phyloP scores from a whole-genome alignment of 1,140 invertebrate genomes.

The Scaptomyza hsui region DNA sequence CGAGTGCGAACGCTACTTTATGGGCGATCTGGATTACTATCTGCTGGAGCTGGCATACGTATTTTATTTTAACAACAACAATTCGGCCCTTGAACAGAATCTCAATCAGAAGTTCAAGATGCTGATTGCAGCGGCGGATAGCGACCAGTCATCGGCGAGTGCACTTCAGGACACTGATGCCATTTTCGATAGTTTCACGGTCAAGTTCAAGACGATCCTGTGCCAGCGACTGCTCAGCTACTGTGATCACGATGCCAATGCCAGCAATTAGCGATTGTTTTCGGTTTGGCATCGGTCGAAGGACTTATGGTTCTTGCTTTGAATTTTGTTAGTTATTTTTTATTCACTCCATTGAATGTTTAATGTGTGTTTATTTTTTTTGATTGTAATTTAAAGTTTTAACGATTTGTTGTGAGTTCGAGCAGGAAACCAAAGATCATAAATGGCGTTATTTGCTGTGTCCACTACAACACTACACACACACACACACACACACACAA shows the following conservation, averaged over 20 bases:
- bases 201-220: constrained; percentile 82
- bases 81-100: constrained; percentile 78
- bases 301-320: constrained; percentile 49
- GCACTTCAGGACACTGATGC: constrained; percentile 72
- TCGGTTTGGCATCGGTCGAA: constrained; percentile 20
- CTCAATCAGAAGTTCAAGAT: constrained; percentile 80
- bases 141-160: constrained; percentile 39
- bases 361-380: constrained; percentile 39
- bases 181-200: constrained; percentile 80
- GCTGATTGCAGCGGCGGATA: constrained; percentile 65
- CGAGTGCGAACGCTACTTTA: constrained; percentile 78
- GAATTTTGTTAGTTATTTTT: constrained; percentile 38
- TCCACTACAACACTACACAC: constrained; percentile 16
- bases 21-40: constrained; percentile 82
- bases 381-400: constrained; percentile 28
- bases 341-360: constrained; percentile 41
- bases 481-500: constrained; percentile 33
- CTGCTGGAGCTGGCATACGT: constrained; percentile 80
- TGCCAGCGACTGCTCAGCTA: constrained; percentile 81
- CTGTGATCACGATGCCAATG: constrained; percentile 60
- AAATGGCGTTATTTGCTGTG: constrained; percentile 17
- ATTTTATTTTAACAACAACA: constrained; percentile 83
- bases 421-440: constrained; percentile 48
- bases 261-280: constrained; percentile 61
- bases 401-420: constrained; percentile 44